A percentile compares a stretch with the other conserved stretches of the same genome.
Conservation (phyloP, 2,797 vertebrate species). For the Chelon labrosus region DNA sequence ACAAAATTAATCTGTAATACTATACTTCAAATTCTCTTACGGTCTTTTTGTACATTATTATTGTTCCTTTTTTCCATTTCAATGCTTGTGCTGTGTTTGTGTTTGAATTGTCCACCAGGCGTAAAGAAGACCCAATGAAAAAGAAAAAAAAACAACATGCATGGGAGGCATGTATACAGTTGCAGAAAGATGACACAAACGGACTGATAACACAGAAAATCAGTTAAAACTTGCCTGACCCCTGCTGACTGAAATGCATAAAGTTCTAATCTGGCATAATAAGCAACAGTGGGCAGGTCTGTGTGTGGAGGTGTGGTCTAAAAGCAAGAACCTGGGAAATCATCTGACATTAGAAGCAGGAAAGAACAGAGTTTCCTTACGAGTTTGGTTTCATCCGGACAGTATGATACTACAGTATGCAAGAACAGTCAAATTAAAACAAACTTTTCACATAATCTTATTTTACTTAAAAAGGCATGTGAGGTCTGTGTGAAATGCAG, state of each 20-base stretch:
- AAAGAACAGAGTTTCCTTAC: constrained; percentile 31
- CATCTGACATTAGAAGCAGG: constrained; percentile 32
- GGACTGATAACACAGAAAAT: constrained; percentile 39
- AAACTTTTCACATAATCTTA: background rate
- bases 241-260: constrained; percentile 74
- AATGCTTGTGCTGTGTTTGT: constrained; percentile 85
- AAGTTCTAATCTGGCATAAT: constrained; percentile 41
- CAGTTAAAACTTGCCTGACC: constrained; percentile 69
- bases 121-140: constrained; percentile 26
- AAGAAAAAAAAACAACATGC: constrained; percentile 9
- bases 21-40: constrained; percentile 94
- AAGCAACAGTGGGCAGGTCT: constrained; percentile 11
- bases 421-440: constrained; percentile 38
- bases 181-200: constrained; percentile 47
- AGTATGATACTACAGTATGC: constrained; percentile 35
- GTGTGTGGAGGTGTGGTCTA: constrained; percentile 3
- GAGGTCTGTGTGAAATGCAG: constrained; percentile 8
- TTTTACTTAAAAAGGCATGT: constrained; percentile 18
- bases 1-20: constrained; percentile 99
- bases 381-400: constrained; percentile 57
- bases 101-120: constrained; percentile 83
- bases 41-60: constrained; percentile 88
- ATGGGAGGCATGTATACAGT: constrained; percentile 52
- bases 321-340: constrained; percentile 48
- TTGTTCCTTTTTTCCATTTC: constrained; percentile 85